Evolutionary conservation across 2,888 invertebrate species (phyloP).

Genomic region (Tupiocoris notatus): DNA sequence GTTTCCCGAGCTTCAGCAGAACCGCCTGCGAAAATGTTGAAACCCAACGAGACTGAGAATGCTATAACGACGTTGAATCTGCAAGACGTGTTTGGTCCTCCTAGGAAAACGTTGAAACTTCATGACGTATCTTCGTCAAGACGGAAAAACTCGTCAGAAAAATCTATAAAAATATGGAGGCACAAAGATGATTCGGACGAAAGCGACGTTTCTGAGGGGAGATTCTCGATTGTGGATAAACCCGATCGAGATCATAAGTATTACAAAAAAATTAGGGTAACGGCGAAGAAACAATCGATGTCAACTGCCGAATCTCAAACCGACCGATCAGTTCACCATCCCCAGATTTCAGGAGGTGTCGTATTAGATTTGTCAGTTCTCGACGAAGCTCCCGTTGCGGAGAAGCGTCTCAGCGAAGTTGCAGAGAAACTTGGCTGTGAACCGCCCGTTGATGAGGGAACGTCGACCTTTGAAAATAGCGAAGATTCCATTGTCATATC

Average conservation of each 20-base stretch:
- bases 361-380: not conserved
- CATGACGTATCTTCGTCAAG: no score
- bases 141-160: not conserved
- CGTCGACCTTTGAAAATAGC: no score
- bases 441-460: no score
- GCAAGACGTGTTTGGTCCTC: no score
- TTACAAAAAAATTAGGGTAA: not conserved
- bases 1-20: not conserved
- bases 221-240: not conserved
- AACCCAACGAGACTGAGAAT: no score
- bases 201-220: not conserved
- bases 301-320: not conserved
- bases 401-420: not conserved
- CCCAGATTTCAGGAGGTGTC: not conserved
- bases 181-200: not conserved
- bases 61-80: no score
- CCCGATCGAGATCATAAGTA: not conserved
- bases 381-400: not conserved
- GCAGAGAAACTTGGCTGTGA: no score
- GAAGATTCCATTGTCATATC: not conserved
- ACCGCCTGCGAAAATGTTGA: not conserved
- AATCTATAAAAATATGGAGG: not conserved
- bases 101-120: no score
- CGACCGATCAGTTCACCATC: not conserved
- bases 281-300: not conserved